Evolutionary conservation across 2,797 vertebrate genomes (phyloP), one percentile per base, ranked within the genome.

Genomic region (Linurgus olivaceus): DNA sequence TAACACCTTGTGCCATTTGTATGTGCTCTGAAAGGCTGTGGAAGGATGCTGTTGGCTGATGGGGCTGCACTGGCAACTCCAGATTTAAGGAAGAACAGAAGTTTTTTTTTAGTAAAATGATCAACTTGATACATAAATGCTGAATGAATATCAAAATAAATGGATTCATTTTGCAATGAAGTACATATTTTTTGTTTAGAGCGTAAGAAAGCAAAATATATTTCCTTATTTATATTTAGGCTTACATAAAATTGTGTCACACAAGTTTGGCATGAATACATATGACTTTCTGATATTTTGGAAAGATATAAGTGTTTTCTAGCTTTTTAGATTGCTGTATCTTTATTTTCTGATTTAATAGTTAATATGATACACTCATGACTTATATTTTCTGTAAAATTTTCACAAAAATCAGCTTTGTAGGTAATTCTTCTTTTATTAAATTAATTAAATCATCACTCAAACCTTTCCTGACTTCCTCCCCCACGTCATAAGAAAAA

Each of bases 1-100:
- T 97, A 97, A 97, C 94, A 97, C 97, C 92, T 96, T 89, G 48
- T 2, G 7, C 92, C 95, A 96, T 96, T 97, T 97, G 96, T 82
- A 59, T 0, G 0, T 1, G 2, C 47, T 94, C 88, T 82, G 72
- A 92, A 94, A 78, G 40, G 66, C 57, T 51, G 24, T 61, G 89
- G 58, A 78, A 74, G 33, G 91, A 89, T 13, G 51, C 50, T 76
- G 90, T 62, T 76, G 77, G 79, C 42, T 92, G 91, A 75, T 9
- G 2, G 24, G 38, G 33, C 74, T 87, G 51, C 1, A 0, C 61
- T 55, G 80, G 57, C 25, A 74, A 57, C 23, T 75, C 59, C 50
- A 74, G 50, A 52, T 74, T 80, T 93, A 91, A 87, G 44, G 68
- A 94, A 91, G 57, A 81, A 86, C 37, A 61, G 33, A 81, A 94